phyloP scores from a whole-genome alignment of 2,113 vertebrate species.

The Podarcis cretensis region DNA sequence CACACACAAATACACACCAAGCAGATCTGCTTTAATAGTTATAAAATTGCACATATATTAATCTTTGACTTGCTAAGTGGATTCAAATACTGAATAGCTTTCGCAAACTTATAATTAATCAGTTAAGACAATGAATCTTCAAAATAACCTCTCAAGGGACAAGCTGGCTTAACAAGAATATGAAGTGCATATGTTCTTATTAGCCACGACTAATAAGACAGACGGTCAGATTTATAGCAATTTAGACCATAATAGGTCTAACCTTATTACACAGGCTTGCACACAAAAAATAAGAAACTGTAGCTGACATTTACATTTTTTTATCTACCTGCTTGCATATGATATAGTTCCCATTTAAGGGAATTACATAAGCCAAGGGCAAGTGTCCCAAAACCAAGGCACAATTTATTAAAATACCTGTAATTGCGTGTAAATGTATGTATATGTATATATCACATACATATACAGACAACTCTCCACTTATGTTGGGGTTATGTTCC shows the following conservation, averaged over 20 bases:
- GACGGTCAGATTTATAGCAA: constrained; percentile 36
- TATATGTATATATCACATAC: too few relatives aligned
- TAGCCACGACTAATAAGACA: constrained; percentile 18
- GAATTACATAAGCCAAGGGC: neutral
- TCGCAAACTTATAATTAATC: constrained; percentile 25
- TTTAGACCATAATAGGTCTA: constrained; percentile 25
- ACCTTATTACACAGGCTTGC: constrained; percentile 24
- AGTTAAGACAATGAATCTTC: constrained; percentile 30
- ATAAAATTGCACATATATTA: constrained; percentile 19
- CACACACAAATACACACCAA: neutral
- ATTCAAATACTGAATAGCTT: constrained; percentile 36
- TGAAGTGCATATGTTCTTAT: constrained; percentile 14
- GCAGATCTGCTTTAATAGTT: constrained; percentile 22
- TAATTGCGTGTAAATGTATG: neutral
- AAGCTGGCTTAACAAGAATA: neutral
- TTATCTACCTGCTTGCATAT: constrained; percentile 42
- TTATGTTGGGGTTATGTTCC: too few relatives aligned
- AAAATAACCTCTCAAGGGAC: constrained; percentile 15
- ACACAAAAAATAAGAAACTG: constrained; percentile 7
- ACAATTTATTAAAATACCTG: neutral
- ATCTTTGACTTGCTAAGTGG: constrained; percentile 20
- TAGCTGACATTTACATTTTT: neutral
- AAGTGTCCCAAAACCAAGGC: neutral
- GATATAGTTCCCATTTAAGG: constrained; percentile 7
- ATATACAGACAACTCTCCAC: neutral